Percentiles rank a stretch among this genome's conserved stretches.
Conservation (phyloP, 2,797 vertebrate species). For the Megalops cyprinoides region DNA sequence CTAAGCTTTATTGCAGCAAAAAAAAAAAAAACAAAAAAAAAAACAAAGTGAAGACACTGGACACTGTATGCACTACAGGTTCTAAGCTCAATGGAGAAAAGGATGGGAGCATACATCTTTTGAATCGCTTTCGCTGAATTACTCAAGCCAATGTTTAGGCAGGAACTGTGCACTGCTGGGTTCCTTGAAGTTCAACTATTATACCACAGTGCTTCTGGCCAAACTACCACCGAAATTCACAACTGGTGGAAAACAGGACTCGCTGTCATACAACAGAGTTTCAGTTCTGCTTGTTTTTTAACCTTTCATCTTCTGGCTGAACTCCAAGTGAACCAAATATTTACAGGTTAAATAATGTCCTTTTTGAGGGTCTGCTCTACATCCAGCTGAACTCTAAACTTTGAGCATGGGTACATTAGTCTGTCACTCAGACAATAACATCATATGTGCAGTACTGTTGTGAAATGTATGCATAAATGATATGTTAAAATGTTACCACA, state of each 20-base stretch:
- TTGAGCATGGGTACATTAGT: not conserved
- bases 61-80: not conserved
- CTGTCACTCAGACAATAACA: not conserved
- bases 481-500: too few relatives aligned
- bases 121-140: not conserved
- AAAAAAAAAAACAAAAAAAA: too few relatives aligned
- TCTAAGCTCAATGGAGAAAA: not conserved
- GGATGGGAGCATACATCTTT: not conserved
- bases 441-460: not conserved
- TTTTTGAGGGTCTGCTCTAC: not conserved
- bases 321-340: constrained; percentile 21
- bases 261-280: not conserved
- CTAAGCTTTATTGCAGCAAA: not conserved
- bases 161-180: too few relatives aligned
- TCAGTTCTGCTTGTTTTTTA: not conserved
- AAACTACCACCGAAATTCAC: not conserved
- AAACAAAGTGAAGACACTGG: not conserved
- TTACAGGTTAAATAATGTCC: constrained; percentile 5
- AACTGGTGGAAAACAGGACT: not conserved
- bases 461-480: not conserved
- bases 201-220: not conserved
- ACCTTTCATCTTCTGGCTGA: not conserved
- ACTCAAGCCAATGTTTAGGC: too few relatives aligned
- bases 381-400: constrained; percentile 4
- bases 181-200: too few relatives aligned